Evolutionary conservation across 2,888 invertebrate species (phyloP).

Genomic region (Oligia strigilis): DNA sequence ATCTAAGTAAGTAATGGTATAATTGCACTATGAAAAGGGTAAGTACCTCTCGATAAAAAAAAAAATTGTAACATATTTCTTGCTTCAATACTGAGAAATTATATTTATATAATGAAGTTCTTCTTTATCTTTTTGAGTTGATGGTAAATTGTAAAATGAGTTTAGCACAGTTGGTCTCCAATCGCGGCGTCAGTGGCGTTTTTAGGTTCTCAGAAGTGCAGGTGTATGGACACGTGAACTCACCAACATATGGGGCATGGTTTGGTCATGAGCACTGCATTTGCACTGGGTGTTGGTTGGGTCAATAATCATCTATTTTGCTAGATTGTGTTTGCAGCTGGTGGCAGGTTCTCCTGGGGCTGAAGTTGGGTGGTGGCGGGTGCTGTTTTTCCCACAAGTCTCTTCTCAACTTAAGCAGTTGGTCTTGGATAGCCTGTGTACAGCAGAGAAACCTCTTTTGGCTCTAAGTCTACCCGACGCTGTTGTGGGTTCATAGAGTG

Average conservation of each 20-base stretch:
- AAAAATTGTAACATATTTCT: not conserved
- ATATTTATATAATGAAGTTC: not conserved
- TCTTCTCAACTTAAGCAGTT: not conserved
- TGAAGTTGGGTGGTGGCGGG: not conserved
- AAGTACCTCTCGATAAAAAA: not conserved
- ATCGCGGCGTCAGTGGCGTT: not conserved
- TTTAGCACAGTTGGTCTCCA: not conserved
- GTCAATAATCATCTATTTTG: not conserved
- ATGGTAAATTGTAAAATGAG: not conserved
- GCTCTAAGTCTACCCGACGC: not conserved
- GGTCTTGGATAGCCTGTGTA: not conserved
- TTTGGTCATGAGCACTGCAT: not conserved
- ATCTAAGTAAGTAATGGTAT: not conserved
- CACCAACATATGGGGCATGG: not conserved
- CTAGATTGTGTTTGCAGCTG: not conserved
- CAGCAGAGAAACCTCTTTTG: not conserved
- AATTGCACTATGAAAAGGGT: not conserved
- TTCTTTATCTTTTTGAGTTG: not conserved
- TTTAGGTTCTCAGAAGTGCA: not conserved
- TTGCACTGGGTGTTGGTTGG: no score
- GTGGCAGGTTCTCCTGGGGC: not conserved
- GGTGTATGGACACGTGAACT: not conserved
- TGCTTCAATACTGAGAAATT: not conserved
- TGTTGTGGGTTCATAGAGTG: not conserved
- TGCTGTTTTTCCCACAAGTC: not conserved